A percentile compares a stretch with the other conserved stretches of the same genome.
Evolutionary conservation across 2,888 invertebrate genomes (phyloP).

Genomic region (Phyllotreta striolata): DNA sequence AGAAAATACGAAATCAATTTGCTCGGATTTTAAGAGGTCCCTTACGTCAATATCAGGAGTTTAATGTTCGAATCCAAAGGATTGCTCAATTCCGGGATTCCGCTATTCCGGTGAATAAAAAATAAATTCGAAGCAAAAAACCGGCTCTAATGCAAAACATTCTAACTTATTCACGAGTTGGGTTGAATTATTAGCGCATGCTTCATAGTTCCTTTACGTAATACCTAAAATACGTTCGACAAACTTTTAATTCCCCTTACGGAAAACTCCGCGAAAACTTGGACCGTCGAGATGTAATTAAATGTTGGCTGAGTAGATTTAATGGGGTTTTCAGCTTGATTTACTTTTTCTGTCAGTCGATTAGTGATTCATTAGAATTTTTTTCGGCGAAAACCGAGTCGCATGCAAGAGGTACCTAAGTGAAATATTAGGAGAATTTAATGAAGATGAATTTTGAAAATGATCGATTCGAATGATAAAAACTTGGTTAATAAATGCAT

Average conservation of each 20-base stretch:
- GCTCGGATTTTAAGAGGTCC: conserved; percentile 2
- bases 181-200: conserved; percentile 35
- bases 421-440: conserved; percentile 5
- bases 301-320: conserved; percentile 56
- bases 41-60: not conserved
- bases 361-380: conserved; percentile 51
- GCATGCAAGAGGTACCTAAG: conserved; percentile 4
- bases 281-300: conserved; percentile 52
- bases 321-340: conserved; percentile 54
- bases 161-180: conserved; percentile 28
- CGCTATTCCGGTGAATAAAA: not conserved
- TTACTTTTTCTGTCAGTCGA: conserved; percentile 52
- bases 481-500: too few relatives aligned
- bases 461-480: too few relatives aligned
- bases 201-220: conserved; percentile 31
- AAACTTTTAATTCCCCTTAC: conserved; percentile 53
- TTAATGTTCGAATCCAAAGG: too few relatives aligned
- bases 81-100: too few relatives aligned
- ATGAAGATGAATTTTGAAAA: too few relatives aligned
- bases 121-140: not conserved
- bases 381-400: conserved; percentile 41
- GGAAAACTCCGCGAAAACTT: conserved; percentile 47
- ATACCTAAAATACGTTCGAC: conserved; percentile 39
- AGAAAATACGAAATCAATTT: conserved; percentile 6
- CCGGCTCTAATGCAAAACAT: not conserved